Evolutionary conservation across 2,797 vertebrate genomes (phyloP).

Genomic region (Xenops minutus): DNA sequence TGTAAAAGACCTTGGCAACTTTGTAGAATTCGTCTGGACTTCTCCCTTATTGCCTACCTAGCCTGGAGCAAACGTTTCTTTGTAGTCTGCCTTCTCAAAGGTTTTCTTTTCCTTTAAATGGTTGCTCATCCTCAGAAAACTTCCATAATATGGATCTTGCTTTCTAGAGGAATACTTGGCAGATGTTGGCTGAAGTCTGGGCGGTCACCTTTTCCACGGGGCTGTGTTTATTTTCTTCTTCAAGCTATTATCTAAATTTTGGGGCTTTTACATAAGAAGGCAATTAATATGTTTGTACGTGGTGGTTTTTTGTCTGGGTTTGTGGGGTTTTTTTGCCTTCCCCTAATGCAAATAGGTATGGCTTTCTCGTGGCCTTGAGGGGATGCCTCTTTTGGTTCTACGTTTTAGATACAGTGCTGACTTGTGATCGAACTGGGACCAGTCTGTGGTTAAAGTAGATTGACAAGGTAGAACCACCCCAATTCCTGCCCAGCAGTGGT

Average conservation of each 20-base stretch:
- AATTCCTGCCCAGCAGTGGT: neutral
- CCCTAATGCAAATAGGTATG: neutral
- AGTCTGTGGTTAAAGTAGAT: neutral
- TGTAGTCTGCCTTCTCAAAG: neutral
- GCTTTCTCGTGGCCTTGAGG: neutral
- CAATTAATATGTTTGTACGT: neutral
- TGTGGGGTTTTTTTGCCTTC: neutral
- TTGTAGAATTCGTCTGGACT: neutral
- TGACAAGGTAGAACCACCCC: neutral
- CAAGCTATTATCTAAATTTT: neutral
- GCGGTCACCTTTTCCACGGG: accelerated
- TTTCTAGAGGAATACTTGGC: neutral
- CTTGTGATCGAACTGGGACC: neutral
- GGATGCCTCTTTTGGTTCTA: neutral
- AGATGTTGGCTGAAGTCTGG: neutral
- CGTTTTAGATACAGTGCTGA: neutral
- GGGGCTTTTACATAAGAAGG: neutral
- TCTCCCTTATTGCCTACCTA: neutral
- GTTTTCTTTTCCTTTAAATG: neutral
- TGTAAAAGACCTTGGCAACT: neutral
- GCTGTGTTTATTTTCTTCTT: neutral
- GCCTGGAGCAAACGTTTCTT: neutral
- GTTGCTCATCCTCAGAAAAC: neutral
- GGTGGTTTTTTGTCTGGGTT: neutral
- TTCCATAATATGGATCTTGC: neutral